Evolutionary conservation across 2,113 vertebrate species (phyloP).

Genomic region (Hepsetus odoe): DNA sequence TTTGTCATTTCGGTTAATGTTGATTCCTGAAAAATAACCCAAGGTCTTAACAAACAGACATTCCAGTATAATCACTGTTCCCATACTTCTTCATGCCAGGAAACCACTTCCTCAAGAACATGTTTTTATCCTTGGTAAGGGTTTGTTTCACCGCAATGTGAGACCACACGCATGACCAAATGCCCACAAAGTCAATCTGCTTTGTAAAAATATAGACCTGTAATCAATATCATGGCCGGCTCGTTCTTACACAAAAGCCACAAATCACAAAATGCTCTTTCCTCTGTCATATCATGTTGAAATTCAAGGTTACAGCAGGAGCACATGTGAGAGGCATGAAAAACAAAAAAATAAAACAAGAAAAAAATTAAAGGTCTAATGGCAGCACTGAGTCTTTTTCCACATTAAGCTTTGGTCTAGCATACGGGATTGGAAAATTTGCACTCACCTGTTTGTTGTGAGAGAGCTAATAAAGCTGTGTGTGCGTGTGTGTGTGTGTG

Average conservation of each 20-base stretch:
- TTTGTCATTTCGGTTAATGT: not conserved
- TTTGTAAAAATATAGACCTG: not conserved
- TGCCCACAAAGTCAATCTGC: not conserved
- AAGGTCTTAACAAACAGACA: not conserved
- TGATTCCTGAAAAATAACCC: not conserved
- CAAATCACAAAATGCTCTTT: not conserved
- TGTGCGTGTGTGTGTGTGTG: not conserved
- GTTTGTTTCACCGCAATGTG: not conserved
- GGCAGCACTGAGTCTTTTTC: slow-evolving; percentile 23
- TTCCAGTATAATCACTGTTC: not conserved
- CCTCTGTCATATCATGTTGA: slow-evolving; percentile 1
- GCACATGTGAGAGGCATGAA: not conserved
- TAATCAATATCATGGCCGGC: not conserved
- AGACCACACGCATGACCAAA: not conserved
- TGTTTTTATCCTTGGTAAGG: slow-evolving; percentile 1
- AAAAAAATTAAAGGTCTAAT: not conserved
- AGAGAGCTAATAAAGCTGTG: not conserved
- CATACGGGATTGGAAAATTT: slow-evolving; percentile 17
- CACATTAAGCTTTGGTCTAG: not conserved
- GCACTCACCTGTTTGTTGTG: slow-evolving; percentile 55
- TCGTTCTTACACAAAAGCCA: not conserved
- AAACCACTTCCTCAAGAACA: not conserved
- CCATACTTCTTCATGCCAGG: not conserved
- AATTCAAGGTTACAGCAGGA: slow-evolving; percentile 28
- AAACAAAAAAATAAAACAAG: not conserved